These are phyloP conservation scores for Fringilla coelebs DNA, from an alignment of 2,797 vertebrate genomes.

Conservation along the genomic window DNA sequence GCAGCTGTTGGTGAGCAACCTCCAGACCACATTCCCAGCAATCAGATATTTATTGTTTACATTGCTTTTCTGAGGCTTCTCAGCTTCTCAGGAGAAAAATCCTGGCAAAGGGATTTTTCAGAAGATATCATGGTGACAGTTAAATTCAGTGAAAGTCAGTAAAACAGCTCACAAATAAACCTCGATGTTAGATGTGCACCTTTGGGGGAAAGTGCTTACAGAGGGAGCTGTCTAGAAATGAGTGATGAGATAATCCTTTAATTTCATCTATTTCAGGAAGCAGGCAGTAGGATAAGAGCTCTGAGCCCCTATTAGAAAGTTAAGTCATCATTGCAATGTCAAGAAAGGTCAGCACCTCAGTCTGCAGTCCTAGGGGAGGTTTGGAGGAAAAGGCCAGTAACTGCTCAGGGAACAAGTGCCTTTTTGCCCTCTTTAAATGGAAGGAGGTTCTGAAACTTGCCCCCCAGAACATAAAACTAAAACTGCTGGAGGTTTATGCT, in stretches of 20 bases:
- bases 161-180: background rate
- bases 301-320: constrained; percentile 39
- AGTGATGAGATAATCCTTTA: constrained; percentile 67
- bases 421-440: background rate
- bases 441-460: background rate
- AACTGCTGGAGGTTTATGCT: background rate
- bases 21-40: no score
- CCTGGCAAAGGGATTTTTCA: no score
- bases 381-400: background rate
- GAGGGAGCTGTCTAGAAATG: background rate
- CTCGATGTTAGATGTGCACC: background rate
- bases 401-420: background rate
- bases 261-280: constrained; percentile 73
- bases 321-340: constrained; percentile 39
- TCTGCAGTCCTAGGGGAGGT: background rate
- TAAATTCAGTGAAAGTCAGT: background rate
- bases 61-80: no score
- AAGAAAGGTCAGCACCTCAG: constrained; percentile 11
- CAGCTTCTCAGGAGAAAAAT: no score
- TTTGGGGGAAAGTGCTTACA: constrained; percentile 27
- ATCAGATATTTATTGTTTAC: no score
- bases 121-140: background rate
- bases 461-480: background rate
- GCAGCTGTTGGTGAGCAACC: no score
- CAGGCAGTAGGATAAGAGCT: constrained; percentile 50